These are phyloP conservation scores for Gasteruption jaculator DNA, from an alignment of 2,888 invertebrate genomes.

Conservation along the genomic window DNA sequence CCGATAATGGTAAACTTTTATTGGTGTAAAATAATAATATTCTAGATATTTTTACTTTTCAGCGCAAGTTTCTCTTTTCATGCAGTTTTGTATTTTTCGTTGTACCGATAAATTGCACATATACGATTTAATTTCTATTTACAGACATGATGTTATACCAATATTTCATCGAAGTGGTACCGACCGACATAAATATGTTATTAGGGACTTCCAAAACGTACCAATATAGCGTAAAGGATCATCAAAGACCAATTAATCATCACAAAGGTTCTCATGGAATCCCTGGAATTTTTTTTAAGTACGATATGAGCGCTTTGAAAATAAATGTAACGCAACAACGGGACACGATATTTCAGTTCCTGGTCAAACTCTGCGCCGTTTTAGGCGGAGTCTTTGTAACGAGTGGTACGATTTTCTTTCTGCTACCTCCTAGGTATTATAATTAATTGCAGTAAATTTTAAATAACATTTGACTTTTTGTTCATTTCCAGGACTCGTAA, in stretches of 20 bases:
- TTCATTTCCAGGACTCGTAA: slow-evolving; percentile 34
- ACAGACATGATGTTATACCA: slow-evolving; percentile 77
- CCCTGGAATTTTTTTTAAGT: slow-evolving; percentile 92
- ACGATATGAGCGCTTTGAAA: slow-evolving; percentile 88
- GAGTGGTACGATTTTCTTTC: slow-evolving; percentile 55
- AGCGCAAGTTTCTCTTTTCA: too few species aligned
- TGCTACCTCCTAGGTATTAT: slow-evolving; percentile 41
- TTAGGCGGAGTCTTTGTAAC: slow-evolving; percentile 91
- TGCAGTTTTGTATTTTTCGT: background rate
- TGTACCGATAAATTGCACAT: background rate
- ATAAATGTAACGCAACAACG: slow-evolving; percentile 77
- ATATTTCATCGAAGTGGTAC: slow-evolving; percentile 94
- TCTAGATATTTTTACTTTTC: background rate
- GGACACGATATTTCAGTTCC: slow-evolving; percentile 74
- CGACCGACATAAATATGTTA: slow-evolving; percentile 84
- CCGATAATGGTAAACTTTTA: slow-evolving; percentile 59
- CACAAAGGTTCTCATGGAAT: slow-evolving; percentile 83
- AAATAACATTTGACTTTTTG: slow-evolving; percentile 3
- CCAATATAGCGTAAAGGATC: slow-evolving; percentile 92
- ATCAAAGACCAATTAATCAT: slow-evolving; percentile 73
- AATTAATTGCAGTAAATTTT: slow-evolving; percentile 1
- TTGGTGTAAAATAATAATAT: slow-evolving; percentile 1
- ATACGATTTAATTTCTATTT: too few species aligned
- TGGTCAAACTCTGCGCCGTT: slow-evolving; percentile 83
- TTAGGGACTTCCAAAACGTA: slow-evolving; percentile 73